Evolutionary conservation across 1,140 invertebrate species (phyloP), one percentile per base, ranked within the genome.

Genomic region (Lanistes nyassanus): DNA sequence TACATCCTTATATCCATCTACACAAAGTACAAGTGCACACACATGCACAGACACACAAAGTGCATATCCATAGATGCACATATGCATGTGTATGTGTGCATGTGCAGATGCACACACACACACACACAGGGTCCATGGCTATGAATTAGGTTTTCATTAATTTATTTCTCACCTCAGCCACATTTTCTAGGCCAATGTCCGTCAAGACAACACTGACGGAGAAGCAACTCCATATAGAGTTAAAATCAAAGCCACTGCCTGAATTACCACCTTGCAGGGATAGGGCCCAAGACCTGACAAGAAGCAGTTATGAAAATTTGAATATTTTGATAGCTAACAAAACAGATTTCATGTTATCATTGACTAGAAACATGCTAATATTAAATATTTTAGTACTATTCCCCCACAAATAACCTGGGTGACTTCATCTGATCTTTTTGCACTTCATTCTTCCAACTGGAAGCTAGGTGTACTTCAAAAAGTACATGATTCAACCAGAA

Each of bases 221-320:
- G 73, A 89, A 85, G 16, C 74, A 65, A 31, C 85, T 80, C 77
- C 82, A 83, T 4, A 83, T 82, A 16, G 80, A 80, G 80, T 88
- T 88, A 70, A 81, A 76, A 34, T 87, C 86, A 78, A 76, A 85
- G 5, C 87, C 87, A 67, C 79, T 76, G 11, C 81, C 80, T 51
- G 70, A 76, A 71, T 84, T 87, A 0, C 87, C 87, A 65, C 83
- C 82, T 0, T 65, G n/a, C 6, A 88, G 65, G n/a, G 75, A 74
- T 39, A 84, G 65, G 7, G 85, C 87, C 81, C 81, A 84, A n/a
- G 76, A 77, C 51, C 87, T 88, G 71, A 21, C 70, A 72, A 76
- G 34, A 55, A 71, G 62, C 56, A 60, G 34, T 58, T 60, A 9
- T 19, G n/a, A 60, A 47, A 47, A 47, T n/a, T n/a, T n/a, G n/a